Percentiles rank a stretch among this genome's conserved stretches.
Conservation (phyloP, 2,888 invertebrate species). For the Heptascelio sp. region DNA sequence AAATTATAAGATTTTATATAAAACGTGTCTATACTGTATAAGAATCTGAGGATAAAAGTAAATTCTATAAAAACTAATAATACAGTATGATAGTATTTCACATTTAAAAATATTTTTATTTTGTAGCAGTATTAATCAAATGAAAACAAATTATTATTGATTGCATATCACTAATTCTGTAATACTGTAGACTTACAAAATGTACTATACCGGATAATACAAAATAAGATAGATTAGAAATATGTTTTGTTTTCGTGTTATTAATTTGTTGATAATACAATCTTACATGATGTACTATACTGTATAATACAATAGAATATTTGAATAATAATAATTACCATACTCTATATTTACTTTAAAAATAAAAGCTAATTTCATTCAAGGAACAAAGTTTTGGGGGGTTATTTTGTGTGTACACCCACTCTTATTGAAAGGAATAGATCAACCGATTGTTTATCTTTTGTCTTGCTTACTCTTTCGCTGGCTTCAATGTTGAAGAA, state of each 20-base stretch:
- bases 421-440: too few species aligned
- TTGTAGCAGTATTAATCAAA: background rate
- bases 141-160: background rate
- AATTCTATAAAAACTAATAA: background rate
- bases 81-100: background rate
- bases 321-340: background rate
- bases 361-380: too few species aligned
- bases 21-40: background rate
- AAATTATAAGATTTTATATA: background rate
- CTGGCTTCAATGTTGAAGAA: too few species aligned
- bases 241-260: background rate
- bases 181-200: background rate
- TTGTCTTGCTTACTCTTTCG: too few species aligned
- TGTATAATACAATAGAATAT: background rate
- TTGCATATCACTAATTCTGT: background rate
- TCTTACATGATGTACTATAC: background rate
- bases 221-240: background rate
- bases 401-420: too few species aligned
- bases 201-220: background rate
- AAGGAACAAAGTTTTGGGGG: too few species aligned
- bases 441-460: too few species aligned
- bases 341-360: background rate
- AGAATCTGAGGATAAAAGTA: conserved; percentile 1
- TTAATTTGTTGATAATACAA: background rate
- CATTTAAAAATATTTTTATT: background rate